phyloP scores from a whole-genome alignment of 1,140 invertebrate genomes.

The Drosophila quadrilineata region DNA sequence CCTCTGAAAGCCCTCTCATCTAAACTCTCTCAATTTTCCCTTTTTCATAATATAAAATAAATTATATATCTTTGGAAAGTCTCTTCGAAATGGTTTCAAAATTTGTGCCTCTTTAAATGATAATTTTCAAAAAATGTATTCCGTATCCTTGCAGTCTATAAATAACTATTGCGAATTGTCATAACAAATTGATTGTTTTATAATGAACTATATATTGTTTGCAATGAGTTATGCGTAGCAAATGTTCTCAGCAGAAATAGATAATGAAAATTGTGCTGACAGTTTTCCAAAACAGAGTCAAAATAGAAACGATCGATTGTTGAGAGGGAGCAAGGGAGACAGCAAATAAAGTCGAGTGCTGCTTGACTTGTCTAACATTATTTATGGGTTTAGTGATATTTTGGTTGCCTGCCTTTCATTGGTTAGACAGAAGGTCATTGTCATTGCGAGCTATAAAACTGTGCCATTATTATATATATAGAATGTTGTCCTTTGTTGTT shows the following conservation, averaged over 20 bases:
- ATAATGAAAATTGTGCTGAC: conserved; percentile 42
- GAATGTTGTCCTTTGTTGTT: conserved; percentile 38
- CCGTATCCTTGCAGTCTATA: not conserved
- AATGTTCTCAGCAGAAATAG: conserved; percentile 35
- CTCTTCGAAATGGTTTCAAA: not conserved
- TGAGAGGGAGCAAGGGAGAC: conserved; percentile 14
- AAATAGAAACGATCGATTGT: conserved; percentile 34
- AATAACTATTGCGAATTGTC: conserved; percentile 53
- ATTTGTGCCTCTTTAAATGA: conserved; percentile 1
- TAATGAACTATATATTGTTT: conserved; percentile 74
- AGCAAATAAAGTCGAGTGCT: conserved; percentile 27
- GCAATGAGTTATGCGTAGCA: conserved; percentile 54
- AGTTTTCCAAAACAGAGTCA: conserved; percentile 50
- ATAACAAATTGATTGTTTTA: conserved; percentile 71
- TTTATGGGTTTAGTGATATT: conserved; percentile 65
- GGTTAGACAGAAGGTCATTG: conserved; percentile 64
- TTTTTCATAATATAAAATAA: not conserved
- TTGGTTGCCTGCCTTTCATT: conserved; percentile 21
- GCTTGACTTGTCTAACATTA: conserved; percentile 40
- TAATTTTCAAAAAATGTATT: conserved; percentile 6
- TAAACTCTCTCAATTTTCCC: too few species aligned
- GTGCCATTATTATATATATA: conserved; percentile 26
- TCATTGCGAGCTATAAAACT: conserved; percentile 27
- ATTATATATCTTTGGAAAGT: not conserved
- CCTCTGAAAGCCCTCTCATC: too few species aligned